phyloP scores from a whole-genome alignment of 2,888 invertebrate species.

The Apamea sordens region DNA sequence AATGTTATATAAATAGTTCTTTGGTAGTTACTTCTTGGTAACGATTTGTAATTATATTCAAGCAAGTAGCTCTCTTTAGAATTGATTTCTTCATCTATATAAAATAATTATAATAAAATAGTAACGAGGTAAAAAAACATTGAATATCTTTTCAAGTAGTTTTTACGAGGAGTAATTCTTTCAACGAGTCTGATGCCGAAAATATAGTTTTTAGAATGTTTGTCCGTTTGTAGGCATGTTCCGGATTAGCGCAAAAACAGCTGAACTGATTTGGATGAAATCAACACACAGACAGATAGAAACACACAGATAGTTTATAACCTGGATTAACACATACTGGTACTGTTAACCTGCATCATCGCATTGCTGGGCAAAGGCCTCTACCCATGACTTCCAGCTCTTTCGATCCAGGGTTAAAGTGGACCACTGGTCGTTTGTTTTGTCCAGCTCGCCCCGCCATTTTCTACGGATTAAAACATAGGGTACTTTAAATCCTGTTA shows the following conservation, averaged over 20 bases:
- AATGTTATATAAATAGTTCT: neutral
- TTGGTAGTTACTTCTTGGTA: neutral
- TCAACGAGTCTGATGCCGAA: neutral
- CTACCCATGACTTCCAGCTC: too few relatives aligned
- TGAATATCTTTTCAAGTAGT: neutral
- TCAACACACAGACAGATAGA: too few relatives aligned
- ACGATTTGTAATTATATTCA: neutral
- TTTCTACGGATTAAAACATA: neutral
- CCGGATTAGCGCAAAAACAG: neutral
- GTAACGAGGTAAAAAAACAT: neutral
- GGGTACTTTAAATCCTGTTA: neutral
- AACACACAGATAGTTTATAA: neutral
- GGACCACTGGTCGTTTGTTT: too few relatives aligned
- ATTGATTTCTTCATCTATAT: neutral
- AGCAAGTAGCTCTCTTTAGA: neutral
- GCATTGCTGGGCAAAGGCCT: too few relatives aligned
- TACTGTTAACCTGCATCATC: too few relatives aligned
- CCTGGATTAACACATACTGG: neutral
- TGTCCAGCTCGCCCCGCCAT: too few relatives aligned
- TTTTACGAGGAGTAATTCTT: neutral
- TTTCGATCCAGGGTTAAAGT: too few relatives aligned
- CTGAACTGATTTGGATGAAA: neutral
- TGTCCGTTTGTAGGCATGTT: too few relatives aligned
- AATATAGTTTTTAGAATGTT: neutral
- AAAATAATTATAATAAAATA: neutral